Evolutionary conservation across 2,113 vertebrate species (phyloP).

Genomic region (Pristiophorus japonicus): DNA sequence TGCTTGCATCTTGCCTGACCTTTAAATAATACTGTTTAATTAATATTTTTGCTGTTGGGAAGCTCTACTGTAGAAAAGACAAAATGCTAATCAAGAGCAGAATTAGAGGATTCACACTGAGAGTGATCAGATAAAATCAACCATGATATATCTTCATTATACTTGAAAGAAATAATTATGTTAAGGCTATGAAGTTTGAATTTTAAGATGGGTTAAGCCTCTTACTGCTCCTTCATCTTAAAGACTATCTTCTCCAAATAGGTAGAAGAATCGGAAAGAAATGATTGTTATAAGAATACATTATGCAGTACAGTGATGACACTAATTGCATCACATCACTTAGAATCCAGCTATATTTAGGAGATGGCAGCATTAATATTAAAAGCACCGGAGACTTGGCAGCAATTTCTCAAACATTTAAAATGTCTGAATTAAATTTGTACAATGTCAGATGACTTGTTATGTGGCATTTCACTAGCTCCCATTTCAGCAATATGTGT

Average conservation of each 20-base stretch:
- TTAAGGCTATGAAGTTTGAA: constrained; percentile 6
- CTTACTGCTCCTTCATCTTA: neutral
- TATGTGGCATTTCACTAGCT: neutral
- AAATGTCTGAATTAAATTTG: neutral
- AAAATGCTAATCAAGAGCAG: constrained; percentile 17
- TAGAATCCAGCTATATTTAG: constrained; percentile 14
- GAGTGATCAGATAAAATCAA: constrained; percentile 33
- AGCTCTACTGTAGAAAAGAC: constrained; percentile 1
- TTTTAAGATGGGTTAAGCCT: constrained; percentile 25
- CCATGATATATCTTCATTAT: constrained; percentile 31
- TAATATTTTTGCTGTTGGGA: constrained; percentile 30
- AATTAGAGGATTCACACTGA: neutral
- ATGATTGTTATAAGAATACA: constrained; percentile 1
- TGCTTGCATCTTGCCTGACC: constrained; percentile 21
- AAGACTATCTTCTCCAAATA: neutral
- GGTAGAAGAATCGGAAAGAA: neutral
- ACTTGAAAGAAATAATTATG: constrained; percentile 36
- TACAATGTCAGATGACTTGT: neutral
- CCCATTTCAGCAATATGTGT: neutral
- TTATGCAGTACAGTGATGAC: constrained; percentile 21
- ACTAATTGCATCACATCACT: constrained; percentile 24
- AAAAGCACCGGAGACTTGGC: neutral
- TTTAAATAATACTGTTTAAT: constrained; percentile 36
- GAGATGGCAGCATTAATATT: neutral
- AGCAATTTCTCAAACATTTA: constrained; percentile 9